Evolutionary conservation across 2,888 invertebrate genomes (phyloP), one percentile per base, ranked within the genome.

Genomic region (Zonitis immaculata): DNA sequence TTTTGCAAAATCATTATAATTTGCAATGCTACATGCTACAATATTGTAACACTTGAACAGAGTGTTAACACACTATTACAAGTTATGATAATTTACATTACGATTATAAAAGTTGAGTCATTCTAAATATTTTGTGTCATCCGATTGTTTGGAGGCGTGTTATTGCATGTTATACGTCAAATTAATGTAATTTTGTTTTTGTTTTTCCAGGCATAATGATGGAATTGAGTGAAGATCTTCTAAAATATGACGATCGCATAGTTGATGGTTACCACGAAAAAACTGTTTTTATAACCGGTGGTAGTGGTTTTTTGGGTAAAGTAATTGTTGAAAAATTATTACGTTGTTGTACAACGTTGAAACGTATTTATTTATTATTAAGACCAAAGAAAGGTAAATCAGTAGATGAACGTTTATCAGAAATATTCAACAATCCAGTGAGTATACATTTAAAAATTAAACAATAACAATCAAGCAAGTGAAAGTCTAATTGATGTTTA

Each of bases 381-480:
- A 81, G 97, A 44, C 78, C 86, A 1, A 95, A 95, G 78, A 87
- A 91, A 70, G 93, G 91, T 9, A 90, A 91, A 71, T 82, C 83
- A 49, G 87, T 92, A 0, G 82, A 83, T 60, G 85, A 87, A 65
- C 80, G 92, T 51, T 73, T 92, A 5, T 85, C 88, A 51, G 93
- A 94, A n/a, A 82, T 96, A 54, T 84, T 95, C 65, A 82, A 84
- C 59, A 88, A 88, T 64, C 83, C 85, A 69, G 95, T 95, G 75
- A 86, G 89, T 79, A 11, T n/a, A 5, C 9, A 9, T 28, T 4
- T 28, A n/a, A n/a, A 14, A 6, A 12, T 7, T 32, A 32, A 14
- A 32, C 7, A 32, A 14, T 1, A 6, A 32, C n/a, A 14, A 14
- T 6, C 6, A 12, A 14, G 3, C 20, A 7, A 8, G 26, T 5